Evolutionary conservation across 1,140 invertebrate species (phyloP).

Genomic region (Ceratosolen fusciceps): DNA sequence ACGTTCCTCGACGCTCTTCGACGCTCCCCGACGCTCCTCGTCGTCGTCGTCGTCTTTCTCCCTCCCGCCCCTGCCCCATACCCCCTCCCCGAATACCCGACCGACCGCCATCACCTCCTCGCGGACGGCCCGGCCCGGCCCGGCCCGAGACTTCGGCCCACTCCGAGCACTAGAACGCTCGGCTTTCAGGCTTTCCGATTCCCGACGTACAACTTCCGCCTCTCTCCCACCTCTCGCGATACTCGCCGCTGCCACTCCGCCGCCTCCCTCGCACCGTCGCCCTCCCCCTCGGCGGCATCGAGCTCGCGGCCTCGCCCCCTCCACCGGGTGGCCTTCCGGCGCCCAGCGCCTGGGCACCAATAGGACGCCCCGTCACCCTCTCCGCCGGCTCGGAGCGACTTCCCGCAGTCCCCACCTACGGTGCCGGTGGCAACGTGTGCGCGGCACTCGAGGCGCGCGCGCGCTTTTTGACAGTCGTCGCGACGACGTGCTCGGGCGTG

Average conservation of each 20-base stretch:
- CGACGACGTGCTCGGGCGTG: conserved; percentile 49
- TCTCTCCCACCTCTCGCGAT: conserved; percentile 53
- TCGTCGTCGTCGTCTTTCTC: background rate
- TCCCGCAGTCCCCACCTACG: conserved; percentile 51
- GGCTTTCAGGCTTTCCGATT: conserved; percentile 3
- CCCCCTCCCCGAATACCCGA: background rate
- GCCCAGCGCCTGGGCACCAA: background rate
- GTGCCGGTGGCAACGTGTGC: conserved; percentile 54
- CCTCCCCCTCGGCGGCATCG: background rate
- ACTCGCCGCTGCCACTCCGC: conserved; percentile 44
- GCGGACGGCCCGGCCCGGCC: background rate
- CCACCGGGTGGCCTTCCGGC: background rate
- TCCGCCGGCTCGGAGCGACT: conserved; percentile 32
- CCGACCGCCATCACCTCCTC: background rate
- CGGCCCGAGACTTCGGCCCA: too few relatives aligned
- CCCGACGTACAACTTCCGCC: conserved; percentile 30
- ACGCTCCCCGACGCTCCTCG: too few relatives aligned
- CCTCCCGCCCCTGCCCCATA: background rate
- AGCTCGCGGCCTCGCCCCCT: background rate
- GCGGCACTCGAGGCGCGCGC: conserved; percentile 9
- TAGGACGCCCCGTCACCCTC: background rate
- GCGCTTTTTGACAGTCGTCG: conserved; percentile 49
- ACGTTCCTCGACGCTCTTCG: too few relatives aligned
- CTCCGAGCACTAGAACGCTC: background rate
- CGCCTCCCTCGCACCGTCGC: conserved; percentile 37